phyloP scores from a whole-genome alignment of 2,888 invertebrate genomes.

The Psylliodes chrysocephalus region DNA sequence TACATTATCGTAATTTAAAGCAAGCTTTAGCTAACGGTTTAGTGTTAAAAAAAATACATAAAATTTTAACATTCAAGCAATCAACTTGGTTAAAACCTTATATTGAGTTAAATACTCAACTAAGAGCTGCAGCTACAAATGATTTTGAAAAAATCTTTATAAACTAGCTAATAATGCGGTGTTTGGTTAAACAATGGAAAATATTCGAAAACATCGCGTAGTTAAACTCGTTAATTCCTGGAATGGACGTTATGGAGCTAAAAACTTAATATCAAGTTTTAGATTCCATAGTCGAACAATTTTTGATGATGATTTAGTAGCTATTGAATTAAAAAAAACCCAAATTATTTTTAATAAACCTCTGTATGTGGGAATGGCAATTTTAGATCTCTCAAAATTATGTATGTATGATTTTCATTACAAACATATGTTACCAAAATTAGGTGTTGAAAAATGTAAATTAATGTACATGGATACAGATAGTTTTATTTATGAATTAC shows the following conservation, averaged over 20 bases:
- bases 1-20: conserved; percentile 43
- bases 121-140: conserved; percentile 46
- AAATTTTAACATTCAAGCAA: conserved; percentile 58
- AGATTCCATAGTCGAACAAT: conserved; percentile 38
- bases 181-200: conserved; percentile 59
- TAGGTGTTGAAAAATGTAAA: conserved; percentile 29
- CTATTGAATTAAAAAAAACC: conserved; percentile 39
- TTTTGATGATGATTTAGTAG: conserved; percentile 35
- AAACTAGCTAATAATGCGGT: conserved; percentile 35
- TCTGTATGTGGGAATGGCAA: conserved; percentile 39
- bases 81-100: conserved; percentile 57
- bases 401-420: conserved; percentile 43
- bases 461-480: conserved; percentile 36
- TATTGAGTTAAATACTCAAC: conserved; percentile 59
- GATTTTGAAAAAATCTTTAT: conserved; percentile 38
- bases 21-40: conserved; percentile 44
- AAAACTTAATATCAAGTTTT: conserved; percentile 32
- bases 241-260: conserved; percentile 43
- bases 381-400: conserved; percentile 44
- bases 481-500: conserved; percentile 39
- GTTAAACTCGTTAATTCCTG: conserved; percentile 52
- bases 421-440: conserved; percentile 34
- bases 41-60: conserved; percentile 53
- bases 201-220: conserved; percentile 55
- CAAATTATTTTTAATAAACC: conserved; percentile 41